Base-by-base conservation (phyloP, 1,140 invertebrate species). In the Steinernema khuongi region DNA sequence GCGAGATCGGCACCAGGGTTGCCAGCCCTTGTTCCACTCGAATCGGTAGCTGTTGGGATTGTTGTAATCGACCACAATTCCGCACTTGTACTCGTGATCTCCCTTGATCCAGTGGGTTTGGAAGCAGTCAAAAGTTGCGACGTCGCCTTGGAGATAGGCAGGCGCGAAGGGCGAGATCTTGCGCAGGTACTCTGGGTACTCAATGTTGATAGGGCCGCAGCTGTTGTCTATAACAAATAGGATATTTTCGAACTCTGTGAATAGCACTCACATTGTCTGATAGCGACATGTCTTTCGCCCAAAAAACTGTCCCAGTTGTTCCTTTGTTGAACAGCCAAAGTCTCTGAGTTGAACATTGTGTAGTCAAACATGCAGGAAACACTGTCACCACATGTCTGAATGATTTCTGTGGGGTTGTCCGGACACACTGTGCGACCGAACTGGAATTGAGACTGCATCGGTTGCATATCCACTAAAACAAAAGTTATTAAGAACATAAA, bases 71-170 rank as follows among this genome's bases (percentile, higher is more conserved):
- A 77, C 77, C n/a, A 84, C 79, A n/a, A 85, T 78, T 68, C 75
- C 74, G 81, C 82, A 83, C 74, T 85, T 83, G 68, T 85, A 83
- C 70, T 85, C 83, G 66, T 79, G 31, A 73, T 82, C 82, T 43
- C 82, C 83, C 26, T 84, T 77, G 33, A 85, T 84, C 83, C 83
- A 84, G 72, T 84, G 83, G 17, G 81, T 81, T 67, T 84, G 83
- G 70, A 81, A 83, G 60, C 83, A 84, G n/a, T 82, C 83, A 72
- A 84, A 84, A 41, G 82, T 60, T 1, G 79, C 83, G 29, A 83
- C 79, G 71, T 84, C 83, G 43, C 84, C 77, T 70, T 78, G 71
- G 11, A 78, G 66, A 70, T 84, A 84, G 44, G 81, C 81, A 1
- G 83, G 79, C 1, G 83, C 71, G 43, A 84, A 73, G 2, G 83